A percentile compares a stretch with the other conserved stretches of the same genome.
phyloP scores from a whole-genome alignment of 2,113 vertebrate species.

The Plestiodon gilberti region DNA sequence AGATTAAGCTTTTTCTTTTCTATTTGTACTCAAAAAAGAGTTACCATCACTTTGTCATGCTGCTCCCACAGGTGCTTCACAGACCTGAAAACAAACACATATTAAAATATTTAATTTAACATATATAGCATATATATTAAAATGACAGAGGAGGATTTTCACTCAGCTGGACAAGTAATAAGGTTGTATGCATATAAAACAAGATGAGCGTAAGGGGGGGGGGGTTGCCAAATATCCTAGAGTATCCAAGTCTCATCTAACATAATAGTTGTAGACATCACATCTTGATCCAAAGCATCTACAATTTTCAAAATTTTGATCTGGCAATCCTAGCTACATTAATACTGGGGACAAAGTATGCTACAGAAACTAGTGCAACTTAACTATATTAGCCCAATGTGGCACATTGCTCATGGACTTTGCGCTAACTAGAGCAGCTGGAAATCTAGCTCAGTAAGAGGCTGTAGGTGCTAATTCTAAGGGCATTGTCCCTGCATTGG shows the following conservation, averaged over 20 bases:
- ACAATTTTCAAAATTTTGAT: background rate
- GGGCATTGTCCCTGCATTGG: background rate
- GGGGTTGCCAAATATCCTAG: background rate
- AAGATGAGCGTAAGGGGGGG: background rate
- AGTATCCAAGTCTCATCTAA: background rate
- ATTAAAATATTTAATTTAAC: background rate
- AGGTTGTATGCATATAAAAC: background rate
- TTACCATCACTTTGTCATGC: conserved; percentile 62
- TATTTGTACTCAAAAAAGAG: background rate
- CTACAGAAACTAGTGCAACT: background rate
- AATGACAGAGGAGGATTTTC: background rate
- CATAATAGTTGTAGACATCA: background rate
- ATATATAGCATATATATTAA: background rate
- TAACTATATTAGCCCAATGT: background rate
- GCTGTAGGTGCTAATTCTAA: background rate
- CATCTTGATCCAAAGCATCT: background rate
- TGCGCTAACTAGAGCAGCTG: background rate
- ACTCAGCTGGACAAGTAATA: background rate
- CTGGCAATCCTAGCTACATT: background rate
- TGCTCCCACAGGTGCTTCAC: conserved; percentile 68
- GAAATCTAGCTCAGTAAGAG: background rate
- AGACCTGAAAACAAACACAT: conserved; percentile 50
- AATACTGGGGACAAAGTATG: background rate
- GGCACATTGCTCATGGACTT: background rate
- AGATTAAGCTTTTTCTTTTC: background rate